Evolutionary conservation across 2,888 invertebrate genomes (phyloP), one percentile per base, ranked within the genome.

Genomic region (Apodemia duryi): DNA sequence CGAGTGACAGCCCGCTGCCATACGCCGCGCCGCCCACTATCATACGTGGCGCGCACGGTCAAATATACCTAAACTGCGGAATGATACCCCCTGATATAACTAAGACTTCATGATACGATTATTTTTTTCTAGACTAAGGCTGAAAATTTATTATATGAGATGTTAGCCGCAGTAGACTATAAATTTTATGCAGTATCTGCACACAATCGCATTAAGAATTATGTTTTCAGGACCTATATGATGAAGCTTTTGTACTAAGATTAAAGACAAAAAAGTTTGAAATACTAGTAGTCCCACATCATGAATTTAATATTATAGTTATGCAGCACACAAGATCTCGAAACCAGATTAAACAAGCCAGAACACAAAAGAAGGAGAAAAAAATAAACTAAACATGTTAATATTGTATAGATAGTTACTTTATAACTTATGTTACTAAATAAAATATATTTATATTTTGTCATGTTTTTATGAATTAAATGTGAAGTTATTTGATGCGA

Each of bases 261-360:
- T 43, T 90, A 7, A 76, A 79, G 61, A 91, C 89, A 2, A 81
- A 75, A 52, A 87, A 86, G 68, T 71, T 78, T 1, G 90, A 90
- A 76, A 80, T 89, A 13, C 80, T 91, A 72, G 64, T 84, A 11
- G 82, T 82, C 0, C 88, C 88, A 0, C 82, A 89, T 63, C 62
- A 67, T 0, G 84, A 90, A 52, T 91, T 89, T 66, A 85, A 78
- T 62, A 83, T 90, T 0, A 78, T 88, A 11, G 82, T 89, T 0
- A 69, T 88, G 28, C 90, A 90, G 68, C 81, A 83, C 51, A 70
- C 75, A 2, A 72, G 84, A 67, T 69, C 66, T 65, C 75, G 28
- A 32, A 67, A 52, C 21, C 67, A 77, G 72, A 68, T n/a, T 4
- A 69, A 71, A 46, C 51, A 65, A 32, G 66, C 65, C 62, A 66